These are phyloP conservation scores for Trilocha varians DNA, from an alignment of 2,888 invertebrate genomes.

Conservation along the genomic window DNA sequence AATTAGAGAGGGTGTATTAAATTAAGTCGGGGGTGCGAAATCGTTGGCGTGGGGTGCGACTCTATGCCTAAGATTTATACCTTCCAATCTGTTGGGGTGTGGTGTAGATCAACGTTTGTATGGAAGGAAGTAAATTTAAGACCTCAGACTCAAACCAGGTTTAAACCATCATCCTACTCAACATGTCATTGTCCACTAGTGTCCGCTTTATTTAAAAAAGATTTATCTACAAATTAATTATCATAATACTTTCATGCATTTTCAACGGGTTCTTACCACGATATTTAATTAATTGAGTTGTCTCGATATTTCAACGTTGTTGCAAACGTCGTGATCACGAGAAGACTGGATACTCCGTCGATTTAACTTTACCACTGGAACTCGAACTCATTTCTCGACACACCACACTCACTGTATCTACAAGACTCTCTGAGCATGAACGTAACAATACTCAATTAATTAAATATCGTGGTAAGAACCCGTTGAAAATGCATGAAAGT, in stretches of 20 bases:
- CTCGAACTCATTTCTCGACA: too few relatives aligned
- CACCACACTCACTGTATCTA: too few relatives aligned
- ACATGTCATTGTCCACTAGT: neutral
- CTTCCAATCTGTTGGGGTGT: constrained; percentile 15
- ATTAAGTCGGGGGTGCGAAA: constrained; percentile 31
- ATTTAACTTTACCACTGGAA: too few relatives aligned
- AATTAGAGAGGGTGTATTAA: constrained; percentile 38
- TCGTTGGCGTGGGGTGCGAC: constrained; percentile 27
- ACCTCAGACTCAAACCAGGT: neutral
- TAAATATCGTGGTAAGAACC: too few relatives aligned
- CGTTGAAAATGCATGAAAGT: too few relatives aligned
- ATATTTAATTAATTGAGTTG: too few relatives aligned
- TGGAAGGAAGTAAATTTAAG: neutral
- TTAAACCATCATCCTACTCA: neutral
- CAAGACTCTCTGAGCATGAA: too few relatives aligned
- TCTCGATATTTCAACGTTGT: too few relatives aligned
- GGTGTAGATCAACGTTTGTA: neutral
- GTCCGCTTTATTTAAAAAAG: neutral
- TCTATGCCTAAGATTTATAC: constrained; percentile 40
- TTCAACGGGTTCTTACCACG: too few relatives aligned
- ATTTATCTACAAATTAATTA: neutral
- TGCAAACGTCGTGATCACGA: too few relatives aligned
- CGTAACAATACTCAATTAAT: too few relatives aligned
- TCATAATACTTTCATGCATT: too few relatives aligned
- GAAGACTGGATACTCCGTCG: neutral